phyloP scores from a whole-genome alignment of 2,113 vertebrate species.

The Sinocyclocheilus anshuiensis region DNA sequence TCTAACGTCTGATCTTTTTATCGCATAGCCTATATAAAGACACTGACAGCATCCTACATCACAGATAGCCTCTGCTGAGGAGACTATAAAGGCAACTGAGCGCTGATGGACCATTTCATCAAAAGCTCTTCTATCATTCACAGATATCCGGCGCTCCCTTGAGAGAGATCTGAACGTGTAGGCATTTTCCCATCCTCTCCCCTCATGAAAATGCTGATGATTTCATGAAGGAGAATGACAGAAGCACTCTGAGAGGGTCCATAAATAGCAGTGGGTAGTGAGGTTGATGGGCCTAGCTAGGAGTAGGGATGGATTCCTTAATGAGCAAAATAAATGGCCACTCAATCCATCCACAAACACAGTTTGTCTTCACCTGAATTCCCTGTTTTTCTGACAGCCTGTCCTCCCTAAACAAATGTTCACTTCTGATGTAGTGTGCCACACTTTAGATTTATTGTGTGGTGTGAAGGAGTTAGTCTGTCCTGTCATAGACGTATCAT shows the following conservation, averaged over 20 bases:
- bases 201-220: conserved; percentile 57
- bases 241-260: conserved; percentile 34
- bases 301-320: conserved; percentile 52
- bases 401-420: conserved; percentile 53
- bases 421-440: conserved; percentile 27
- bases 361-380: conserved; percentile 53
- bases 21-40: background rate
- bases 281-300: conserved; percentile 46
- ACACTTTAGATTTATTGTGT: conserved; percentile 41
- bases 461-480: background rate
- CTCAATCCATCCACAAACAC: conserved; percentile 56
- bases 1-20: conserved; percentile 5
- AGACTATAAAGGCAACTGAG: background rate
- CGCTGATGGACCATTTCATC: conserved; percentile 34
- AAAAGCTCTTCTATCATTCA: conserved; percentile 37
- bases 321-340: conserved; percentile 56
- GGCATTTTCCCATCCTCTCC: conserved; percentile 47
- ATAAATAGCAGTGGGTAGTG: conserved; percentile 44
- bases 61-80: conserved; percentile 2
- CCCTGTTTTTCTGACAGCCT: conserved; percentile 38
- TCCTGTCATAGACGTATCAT: background rate
- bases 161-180: conserved; percentile 42
- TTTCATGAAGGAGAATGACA: conserved; percentile 39
- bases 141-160: conserved; percentile 36
- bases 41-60: conserved; percentile 5